These are phyloP conservation scores for Muntiacus muntjak DNA, from an alignment of 2,113 vertebrate species.

Conservation along the genomic window DNA sequence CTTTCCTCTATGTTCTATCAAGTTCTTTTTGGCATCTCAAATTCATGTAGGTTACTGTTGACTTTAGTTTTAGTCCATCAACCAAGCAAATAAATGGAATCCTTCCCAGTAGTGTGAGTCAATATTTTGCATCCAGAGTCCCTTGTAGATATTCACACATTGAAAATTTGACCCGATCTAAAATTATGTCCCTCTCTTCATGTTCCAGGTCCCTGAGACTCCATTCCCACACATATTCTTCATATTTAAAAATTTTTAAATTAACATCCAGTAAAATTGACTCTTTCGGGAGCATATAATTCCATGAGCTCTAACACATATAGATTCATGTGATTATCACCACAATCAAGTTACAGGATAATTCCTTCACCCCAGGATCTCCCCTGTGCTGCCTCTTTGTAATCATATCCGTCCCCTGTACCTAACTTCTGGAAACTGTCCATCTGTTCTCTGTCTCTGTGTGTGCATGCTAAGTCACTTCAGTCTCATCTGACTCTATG, in stretches of 20 bases:
- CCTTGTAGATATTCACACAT: neutral
- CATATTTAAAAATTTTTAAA: neutral
- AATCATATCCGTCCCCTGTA: fast-evolving
- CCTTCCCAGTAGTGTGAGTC: neutral
- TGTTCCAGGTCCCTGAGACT: neutral
- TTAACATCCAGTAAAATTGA: neutral
- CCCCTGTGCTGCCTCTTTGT: neutral
- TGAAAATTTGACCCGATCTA: neutral
- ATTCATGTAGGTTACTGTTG: neutral
- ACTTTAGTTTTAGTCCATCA: constrained; percentile 27
- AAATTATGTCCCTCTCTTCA: neutral
- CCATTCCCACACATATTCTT: neutral
- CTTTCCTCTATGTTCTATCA: neutral
- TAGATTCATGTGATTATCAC: neutral
- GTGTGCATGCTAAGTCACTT: neutral
- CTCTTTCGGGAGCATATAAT: neutral
- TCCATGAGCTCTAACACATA: neutral
- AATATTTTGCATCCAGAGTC: constrained; percentile 19
- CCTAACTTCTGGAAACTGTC: neutral
- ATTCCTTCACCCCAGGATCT: neutral
- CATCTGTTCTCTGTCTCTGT: neutral
- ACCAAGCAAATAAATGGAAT: neutral
- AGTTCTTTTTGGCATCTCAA: constrained; percentile 12
- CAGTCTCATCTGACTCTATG: neutral
- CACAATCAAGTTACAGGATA: neutral